phyloP scores from a whole-genome alignment of 2,113 vertebrate genomes.

The Turnix velox region DNA sequence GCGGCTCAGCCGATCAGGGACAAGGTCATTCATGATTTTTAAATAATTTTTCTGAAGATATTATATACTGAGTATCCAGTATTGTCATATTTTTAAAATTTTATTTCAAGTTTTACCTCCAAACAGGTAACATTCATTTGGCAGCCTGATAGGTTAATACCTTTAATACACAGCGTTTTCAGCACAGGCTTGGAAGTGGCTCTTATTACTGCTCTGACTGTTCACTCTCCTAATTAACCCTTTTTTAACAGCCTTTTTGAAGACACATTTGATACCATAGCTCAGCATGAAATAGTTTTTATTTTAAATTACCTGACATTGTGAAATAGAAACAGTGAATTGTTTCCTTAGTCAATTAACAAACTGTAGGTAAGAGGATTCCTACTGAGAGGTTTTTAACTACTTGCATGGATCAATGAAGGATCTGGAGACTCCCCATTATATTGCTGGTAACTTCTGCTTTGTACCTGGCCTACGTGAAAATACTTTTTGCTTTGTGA shows the following conservation, averaged over 20 bases:
- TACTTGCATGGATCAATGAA: not conserved
- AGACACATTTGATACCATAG: not conserved
- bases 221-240: not conserved
- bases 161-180: not conserved
- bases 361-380: not conserved
- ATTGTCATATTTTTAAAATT: not conserved
- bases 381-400: not conserved
- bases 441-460: not conserved
- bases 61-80: not conserved
- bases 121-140: not conserved
- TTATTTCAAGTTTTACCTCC: not conserved
- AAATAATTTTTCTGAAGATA: not conserved
- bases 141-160: not conserved
- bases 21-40: not conserved
- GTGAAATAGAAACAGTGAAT: not conserved
- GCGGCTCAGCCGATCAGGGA: not conserved
- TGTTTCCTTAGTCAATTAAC: not conserved
- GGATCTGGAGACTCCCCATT: not conserved
- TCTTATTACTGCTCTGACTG: not conserved
- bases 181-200: not conserved
- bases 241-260: not conserved
- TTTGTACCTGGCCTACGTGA: not conserved
- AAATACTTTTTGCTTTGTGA: not conserved
- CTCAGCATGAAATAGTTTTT: not conserved
- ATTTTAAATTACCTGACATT: not conserved